These are phyloP conservation scores for Anableps anableps DNA, from an alignment of 2,797 vertebrate species.

Conservation along the genomic window DNA sequence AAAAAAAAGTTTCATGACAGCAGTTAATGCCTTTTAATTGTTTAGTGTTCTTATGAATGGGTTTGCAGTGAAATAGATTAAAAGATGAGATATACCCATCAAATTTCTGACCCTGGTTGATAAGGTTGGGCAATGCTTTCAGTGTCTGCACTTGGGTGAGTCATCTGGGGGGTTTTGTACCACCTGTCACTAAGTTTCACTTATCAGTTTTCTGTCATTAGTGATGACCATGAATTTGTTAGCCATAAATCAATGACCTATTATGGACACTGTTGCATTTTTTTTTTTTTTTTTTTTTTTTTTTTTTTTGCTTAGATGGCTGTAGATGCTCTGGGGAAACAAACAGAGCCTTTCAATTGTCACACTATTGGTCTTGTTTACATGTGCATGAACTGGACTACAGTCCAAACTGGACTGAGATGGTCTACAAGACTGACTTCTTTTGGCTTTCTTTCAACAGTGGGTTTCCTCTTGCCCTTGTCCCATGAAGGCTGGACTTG, in stretches of 20 bases:
- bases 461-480: not conserved
- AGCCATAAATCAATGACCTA: not conserved
- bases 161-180: not conserved
- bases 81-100: slow-evolving; percentile 47
- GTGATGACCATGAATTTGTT: not conserved
- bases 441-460: not conserved
- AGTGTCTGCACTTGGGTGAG: not conserved
- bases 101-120: slow-evolving; percentile 22
- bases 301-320: not conserved
- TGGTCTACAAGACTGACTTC: not conserved
- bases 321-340: not conserved
- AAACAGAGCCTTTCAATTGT: not conserved
- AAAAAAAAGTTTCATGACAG: slow-evolving; percentile 50
- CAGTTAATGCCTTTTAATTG: slow-evolving; percentile 55
- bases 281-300: not conserved
- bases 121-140: slow-evolving; percentile 25
- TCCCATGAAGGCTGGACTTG: not conserved
- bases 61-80: slow-evolving; percentile 47
- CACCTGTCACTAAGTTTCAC: not conserved
- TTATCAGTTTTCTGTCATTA: not conserved
- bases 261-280: not conserved
- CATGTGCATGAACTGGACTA: not conserved
- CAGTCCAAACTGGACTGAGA: not conserved
- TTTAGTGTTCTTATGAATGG: slow-evolving; percentile 50
- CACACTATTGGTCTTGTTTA: not conserved